phyloP scores from a whole-genome alignment of 1,140 invertebrate genomes.

The Hyles vespertilio region DNA sequence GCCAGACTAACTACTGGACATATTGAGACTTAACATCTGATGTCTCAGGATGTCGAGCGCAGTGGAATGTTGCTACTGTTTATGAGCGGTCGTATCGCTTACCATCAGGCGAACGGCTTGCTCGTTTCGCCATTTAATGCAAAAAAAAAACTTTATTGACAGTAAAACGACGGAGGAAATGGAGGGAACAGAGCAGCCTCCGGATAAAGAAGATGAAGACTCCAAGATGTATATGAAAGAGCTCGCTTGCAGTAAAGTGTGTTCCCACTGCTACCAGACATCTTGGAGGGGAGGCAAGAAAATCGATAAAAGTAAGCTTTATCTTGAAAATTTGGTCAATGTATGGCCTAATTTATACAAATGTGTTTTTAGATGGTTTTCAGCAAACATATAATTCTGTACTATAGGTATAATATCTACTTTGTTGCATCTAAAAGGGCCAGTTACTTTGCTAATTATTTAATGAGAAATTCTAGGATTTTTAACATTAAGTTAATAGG shows the following conservation, averaged over 20 bases:
- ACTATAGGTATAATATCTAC: too few species aligned
- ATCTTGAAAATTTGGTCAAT: not conserved
- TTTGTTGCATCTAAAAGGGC: too few species aligned
- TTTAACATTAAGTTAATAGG: too few species aligned
- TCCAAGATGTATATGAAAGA: constrained; percentile 41
- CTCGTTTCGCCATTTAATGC: not conserved
- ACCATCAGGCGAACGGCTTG: too few species aligned
- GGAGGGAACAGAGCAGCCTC: constrained; percentile 2
- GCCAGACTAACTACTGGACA: too few species aligned
- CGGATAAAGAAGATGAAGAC: constrained; percentile 17
- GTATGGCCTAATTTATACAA: not conserved
- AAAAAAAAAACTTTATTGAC: constrained; percentile 2
- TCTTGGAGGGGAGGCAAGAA: constrained; percentile 43
- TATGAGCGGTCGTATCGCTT: too few species aligned
- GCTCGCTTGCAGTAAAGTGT: constrained; percentile 37
- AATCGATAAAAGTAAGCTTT: constrained; percentile 36
- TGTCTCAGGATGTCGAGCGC: too few species aligned
- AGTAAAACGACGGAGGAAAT: constrained; percentile 7
- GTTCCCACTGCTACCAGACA: constrained; percentile 48
- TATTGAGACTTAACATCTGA: too few species aligned
- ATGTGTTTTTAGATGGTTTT: not conserved
- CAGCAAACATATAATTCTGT: not conserved
- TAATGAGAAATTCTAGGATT: too few species aligned
- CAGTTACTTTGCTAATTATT: too few species aligned
- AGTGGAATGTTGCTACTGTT: too few species aligned